Evolutionary conservation across 2,797 vertebrate species (phyloP).

Genomic region (Mormyrops attenuatus): DNA sequence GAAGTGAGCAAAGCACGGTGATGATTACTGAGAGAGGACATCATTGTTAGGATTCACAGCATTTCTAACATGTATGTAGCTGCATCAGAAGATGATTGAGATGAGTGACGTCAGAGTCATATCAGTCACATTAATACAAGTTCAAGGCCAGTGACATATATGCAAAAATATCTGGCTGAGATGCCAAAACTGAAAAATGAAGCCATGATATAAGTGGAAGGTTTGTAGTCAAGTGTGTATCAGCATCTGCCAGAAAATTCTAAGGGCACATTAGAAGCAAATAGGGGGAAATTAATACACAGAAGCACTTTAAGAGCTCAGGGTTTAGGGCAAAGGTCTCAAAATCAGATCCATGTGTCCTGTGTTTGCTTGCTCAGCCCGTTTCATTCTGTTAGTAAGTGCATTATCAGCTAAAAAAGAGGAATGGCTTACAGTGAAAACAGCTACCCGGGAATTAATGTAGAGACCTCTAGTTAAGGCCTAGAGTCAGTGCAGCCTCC

Average conservation of each 20-base stretch:
- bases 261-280: background rate
- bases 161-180: background rate
- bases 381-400: background rate
- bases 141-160: background rate
- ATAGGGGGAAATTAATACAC: background rate
- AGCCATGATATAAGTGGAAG: background rate
- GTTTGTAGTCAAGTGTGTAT: background rate
- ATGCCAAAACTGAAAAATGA: background rate
- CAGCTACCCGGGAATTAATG: background rate
- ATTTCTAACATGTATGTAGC: background rate
- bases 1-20: background rate
- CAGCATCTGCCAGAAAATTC: background rate
- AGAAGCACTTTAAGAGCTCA: background rate
- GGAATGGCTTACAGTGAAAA: background rate
- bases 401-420: background rate
- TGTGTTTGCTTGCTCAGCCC: background rate
- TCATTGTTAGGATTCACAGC: background rate
- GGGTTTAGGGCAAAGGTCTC: background rate
- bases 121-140: background rate
- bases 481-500: background rate
- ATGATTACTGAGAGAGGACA: background rate
- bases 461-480: background rate
- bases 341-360: background rate
- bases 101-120: background rate
- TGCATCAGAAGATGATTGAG: background rate